Percentiles rank a stretch among this genome's conserved stretches.
Conservation (phyloP, 2,113 vertebrate genomes). For the Notarius lentiginosus region DNA sequence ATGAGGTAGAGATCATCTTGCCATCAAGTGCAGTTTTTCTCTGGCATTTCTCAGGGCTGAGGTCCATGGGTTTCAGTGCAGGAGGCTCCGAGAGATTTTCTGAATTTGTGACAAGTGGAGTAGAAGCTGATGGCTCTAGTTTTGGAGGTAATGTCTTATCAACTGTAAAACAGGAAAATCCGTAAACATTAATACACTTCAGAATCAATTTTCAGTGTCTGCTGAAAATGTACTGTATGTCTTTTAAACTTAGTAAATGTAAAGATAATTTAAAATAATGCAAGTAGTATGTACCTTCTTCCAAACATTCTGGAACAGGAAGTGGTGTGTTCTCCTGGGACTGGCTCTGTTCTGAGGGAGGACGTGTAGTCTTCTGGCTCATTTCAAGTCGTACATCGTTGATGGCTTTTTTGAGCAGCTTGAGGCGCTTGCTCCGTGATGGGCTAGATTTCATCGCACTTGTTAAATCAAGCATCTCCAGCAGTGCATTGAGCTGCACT, state of each 20-base stretch:
- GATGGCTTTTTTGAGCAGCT: conserved; percentile 90
- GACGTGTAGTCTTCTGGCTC: conserved; percentile 75
- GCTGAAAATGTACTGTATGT: not conserved
- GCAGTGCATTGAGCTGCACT: conserved; percentile 86
- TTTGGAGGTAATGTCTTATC: conserved; percentile 84
- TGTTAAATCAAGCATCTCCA: conserved; percentile 92
- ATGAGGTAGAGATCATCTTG: conserved; percentile 81
- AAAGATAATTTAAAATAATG: not conserved
- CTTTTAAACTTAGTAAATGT: not conserved
- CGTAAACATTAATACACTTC: not conserved
- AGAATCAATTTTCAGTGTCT: not conserved
- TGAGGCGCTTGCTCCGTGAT: conserved; percentile 91
- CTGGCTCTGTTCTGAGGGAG: conserved; percentile 63
- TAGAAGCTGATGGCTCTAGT: conserved; percentile 86
- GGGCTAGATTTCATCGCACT: conserved; percentile 92
- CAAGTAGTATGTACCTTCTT: conserved; percentile 73
- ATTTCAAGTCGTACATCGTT: conserved; percentile 81
- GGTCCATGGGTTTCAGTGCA: conserved; percentile 81
- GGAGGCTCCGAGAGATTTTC: conserved; percentile 83
- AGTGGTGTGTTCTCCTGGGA: conserved; percentile 62
- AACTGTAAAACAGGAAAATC: conserved; percentile 73
- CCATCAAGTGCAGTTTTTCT: conserved; percentile 84
- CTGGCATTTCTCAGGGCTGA: conserved; percentile 79
- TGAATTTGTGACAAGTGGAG: conserved; percentile 80
- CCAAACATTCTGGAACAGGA: conserved; percentile 63